These are phyloP conservation scores for Vanacampus margaritifer DNA, from an alignment of 2,113 vertebrate genomes.

Conservation along the genomic window DNA sequence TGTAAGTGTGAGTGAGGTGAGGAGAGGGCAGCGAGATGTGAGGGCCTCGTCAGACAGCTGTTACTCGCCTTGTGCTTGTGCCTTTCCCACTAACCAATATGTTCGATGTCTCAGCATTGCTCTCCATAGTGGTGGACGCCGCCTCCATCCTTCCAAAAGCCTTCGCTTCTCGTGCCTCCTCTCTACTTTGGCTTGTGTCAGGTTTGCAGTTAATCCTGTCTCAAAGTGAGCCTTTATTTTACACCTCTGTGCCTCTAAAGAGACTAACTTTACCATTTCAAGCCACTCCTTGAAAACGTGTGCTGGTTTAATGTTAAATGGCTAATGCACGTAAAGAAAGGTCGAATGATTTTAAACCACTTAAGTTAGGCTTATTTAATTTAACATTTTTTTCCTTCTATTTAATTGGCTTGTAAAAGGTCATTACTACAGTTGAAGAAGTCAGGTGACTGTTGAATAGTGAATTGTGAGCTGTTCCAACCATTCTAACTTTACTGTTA, in stretches of 20 bases:
- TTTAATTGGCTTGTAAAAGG: neutral
- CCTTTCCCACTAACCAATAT: conserved; percentile 35
- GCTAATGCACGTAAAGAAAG: neutral
- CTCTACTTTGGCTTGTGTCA: neutral
- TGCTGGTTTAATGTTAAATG: neutral
- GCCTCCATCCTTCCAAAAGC: neutral
- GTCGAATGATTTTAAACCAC: neutral
- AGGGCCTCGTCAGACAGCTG: conserved; percentile 2
- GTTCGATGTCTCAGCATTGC: conserved; percentile 1
- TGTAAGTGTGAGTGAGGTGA: conserved; percentile 4
- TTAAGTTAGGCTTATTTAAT: neutral
- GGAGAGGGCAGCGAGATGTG: conserved; percentile 5
- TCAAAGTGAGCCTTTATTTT: no score
- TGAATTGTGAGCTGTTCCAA: no score
- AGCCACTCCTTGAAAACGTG: neutral
- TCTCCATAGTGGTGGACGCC: neutral
- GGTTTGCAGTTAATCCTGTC: neutral
- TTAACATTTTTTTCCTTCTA: neutral
- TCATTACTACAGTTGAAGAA: neutral
- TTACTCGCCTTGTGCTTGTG: conserved; percentile 23
- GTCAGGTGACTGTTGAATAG: neutral
- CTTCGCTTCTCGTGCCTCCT: neutral
- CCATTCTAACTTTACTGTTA: neutral
- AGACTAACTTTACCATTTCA: neutral
- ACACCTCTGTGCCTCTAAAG: neutral